A percentile compares a stretch with the other conserved stretches of the same genome.
Evolutionary conservation across 1,140 invertebrate species (phyloP).

Genomic region (Drosophila albomicans): DNA sequence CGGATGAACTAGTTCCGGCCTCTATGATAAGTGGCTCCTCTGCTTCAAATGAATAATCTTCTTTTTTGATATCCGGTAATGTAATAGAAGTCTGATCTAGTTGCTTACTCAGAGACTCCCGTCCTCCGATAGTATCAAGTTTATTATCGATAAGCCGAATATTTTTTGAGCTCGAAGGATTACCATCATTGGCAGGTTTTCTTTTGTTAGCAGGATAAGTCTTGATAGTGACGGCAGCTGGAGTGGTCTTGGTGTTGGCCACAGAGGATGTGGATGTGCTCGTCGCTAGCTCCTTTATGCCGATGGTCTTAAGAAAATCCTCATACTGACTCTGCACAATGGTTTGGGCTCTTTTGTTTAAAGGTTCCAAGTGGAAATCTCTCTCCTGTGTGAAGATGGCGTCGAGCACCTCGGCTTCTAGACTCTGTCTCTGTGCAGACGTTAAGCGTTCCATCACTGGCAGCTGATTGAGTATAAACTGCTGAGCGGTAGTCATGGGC

Average conservation of each 20-base stretch:
- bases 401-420: slow-evolving; percentile 61
- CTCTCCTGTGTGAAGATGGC: slow-evolving; percentile 40
- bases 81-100: background rate
- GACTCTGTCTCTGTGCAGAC: slow-evolving; percentile 5
- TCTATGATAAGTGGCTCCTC: background rate
- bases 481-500: background rate
- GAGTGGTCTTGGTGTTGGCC: background rate
- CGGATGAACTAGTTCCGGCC: background rate
- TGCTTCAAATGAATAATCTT: background rate
- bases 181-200: background rate
- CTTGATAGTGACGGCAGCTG: background rate
- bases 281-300: slow-evolving; percentile 47
- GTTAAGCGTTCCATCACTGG: slow-evolving; percentile 46
- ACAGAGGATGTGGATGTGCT: background rate
- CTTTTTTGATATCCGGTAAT: background rate
- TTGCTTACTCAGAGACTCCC: background rate
- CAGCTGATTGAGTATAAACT: slow-evolving; percentile 48
- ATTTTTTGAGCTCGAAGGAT: background rate
- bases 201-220: background rate
- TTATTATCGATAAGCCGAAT: background rate
- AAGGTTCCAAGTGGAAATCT: background rate
- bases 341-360: background rate
- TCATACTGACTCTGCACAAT: slow-evolving; percentile 46
- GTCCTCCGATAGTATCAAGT: slow-evolving; percentile 35
- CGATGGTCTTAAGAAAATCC: slow-evolving; percentile 50